Base-by-base conservation (phyloP, 2,113 vertebrate genomes). In the Cyanistes caeruleus region DNA sequence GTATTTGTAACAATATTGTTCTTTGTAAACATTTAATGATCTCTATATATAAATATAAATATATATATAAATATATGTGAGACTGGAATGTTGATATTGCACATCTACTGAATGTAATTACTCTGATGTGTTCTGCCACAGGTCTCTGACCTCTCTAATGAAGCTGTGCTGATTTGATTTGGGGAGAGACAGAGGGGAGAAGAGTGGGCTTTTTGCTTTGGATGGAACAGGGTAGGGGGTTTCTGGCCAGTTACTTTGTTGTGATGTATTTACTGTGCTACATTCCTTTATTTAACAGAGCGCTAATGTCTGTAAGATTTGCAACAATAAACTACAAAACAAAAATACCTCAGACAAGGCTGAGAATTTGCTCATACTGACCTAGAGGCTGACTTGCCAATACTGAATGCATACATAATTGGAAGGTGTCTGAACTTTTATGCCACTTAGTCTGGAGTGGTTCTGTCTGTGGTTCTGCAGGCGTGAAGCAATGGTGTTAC, bases 91-190 rank as follows among this genome's bases (percentile, higher is more conserved):
- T 98, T 96, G 98, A 97, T 97, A 97, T 97, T 98, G 96, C 98
- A 98, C 98, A 98, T 97, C 97, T 98, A 97, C 96, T 98, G 99
- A 99, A 99, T 99, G 99, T 99, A 99, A 97, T 97, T 98, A 97
- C 97, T 98, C 95, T 85, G 97, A 96, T 98, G 96, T 98, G 96
- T 94, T 96, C 98, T 98, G 98, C 98, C 97, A 97, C 95, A 41
- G 67, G 95, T 95, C 90, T 92, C 90, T 96, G 77, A 96, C 97
- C 95, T 97, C 96, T 97, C 85, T 98, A 96, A 97, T 76, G 95
- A 98, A 98, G 96, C 93, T 93, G 93, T 96, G 94, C 96, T 98
- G 94, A 96, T 98, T 98, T 96, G 90, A 97, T 98, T 97, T 69
- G 13, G 24, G 19, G 16, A 35, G 30, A 62, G 51, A 30, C 4